These are phyloP conservation scores for Tenebrosternarchus preto DNA, from an alignment of 2,113 vertebrate genomes.

Conservation along the genomic window DNA sequence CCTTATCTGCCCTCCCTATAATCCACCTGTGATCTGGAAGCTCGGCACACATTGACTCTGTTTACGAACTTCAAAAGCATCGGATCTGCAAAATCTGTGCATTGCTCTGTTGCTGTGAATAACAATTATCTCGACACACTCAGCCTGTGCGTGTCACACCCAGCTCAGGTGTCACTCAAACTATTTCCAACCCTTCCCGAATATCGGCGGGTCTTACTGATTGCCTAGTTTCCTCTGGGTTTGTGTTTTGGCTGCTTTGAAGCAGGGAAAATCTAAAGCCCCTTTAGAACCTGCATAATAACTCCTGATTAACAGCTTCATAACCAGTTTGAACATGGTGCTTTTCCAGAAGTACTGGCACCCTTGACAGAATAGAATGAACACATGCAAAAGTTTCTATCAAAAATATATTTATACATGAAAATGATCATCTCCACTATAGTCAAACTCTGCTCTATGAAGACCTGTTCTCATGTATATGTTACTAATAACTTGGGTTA, in stretches of 20 bases:
- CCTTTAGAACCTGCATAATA: background rate
- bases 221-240: background rate
- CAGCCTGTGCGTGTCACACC: constrained; percentile 20
- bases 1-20: constrained; percentile 49
- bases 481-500: too few relatives aligned
- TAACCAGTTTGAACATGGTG: too few relatives aligned
- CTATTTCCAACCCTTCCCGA: background rate
- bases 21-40: constrained; percentile 48
- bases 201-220: background rate
- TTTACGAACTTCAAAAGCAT: constrained; percentile 43
- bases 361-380: too few relatives aligned
- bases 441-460: too few relatives aligned
- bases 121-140: constrained; percentile 32
- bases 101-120: constrained; percentile 24
- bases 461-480: too few relatives aligned
- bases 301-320: background rate
- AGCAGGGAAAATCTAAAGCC: background rate
- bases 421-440: too few relatives aligned
- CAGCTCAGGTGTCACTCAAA: constrained; percentile 6
- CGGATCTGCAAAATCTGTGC: constrained; percentile 31
- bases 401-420: too few relatives aligned
- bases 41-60: constrained; percentile 25
- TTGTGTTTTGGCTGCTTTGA: background rate
- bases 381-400: too few relatives aligned
- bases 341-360: too few relatives aligned